Base-by-base conservation (phyloP, 1,140 invertebrate species). In the Drosophila rhopaloa region DNA sequence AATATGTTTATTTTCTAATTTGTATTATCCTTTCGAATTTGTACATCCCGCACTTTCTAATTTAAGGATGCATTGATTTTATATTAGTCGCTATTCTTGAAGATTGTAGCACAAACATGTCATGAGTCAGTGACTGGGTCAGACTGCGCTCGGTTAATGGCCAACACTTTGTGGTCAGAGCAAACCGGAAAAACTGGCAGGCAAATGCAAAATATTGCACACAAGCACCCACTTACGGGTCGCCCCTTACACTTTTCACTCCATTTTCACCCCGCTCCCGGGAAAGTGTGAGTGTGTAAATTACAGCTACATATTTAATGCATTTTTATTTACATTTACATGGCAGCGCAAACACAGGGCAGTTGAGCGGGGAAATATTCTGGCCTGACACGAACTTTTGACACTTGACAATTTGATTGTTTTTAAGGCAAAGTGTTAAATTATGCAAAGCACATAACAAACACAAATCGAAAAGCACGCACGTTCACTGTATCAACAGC, bases 391-490 rank as follows among this genome's bases (percentile, higher is more conserved):
- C 74, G 76, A 83, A 77, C 82, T 73, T 79, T 88, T 86, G 82
- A 88, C 82, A 86, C 79, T 86, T 86, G 82, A 88, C 82, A 86
- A 82, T 81, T 77, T 86, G 82, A 86, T 86, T 86, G 82, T 86
- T 88, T 82, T 86, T 82, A 83, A 88, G 85, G 83, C 66, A 77
- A 58, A 86, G 83, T 82, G 76, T 82, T 86, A 86, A 86, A 86
- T 86, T 86, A 86, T 86, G 83, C 83, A 85, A 65, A 63, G 58
- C 57, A 72, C 55, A 81, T 63, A 78, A 65, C 57, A 79, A 70
- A 61, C 68, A 79, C 60, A 62, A 57, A 55, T 60, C 67, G 50
- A 76, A 48, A 51, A 13, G 50, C 56, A 81, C 40, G 50, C 50
- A 56, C 32, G 55, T 38, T 68, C 40, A 58, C 51, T 35, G 65